A percentile compares a stretch with the other conserved stretches of the same genome.
phyloP scores from a whole-genome alignment of 2,113 vertebrate species.

The Bujurquina vittata region DNA sequence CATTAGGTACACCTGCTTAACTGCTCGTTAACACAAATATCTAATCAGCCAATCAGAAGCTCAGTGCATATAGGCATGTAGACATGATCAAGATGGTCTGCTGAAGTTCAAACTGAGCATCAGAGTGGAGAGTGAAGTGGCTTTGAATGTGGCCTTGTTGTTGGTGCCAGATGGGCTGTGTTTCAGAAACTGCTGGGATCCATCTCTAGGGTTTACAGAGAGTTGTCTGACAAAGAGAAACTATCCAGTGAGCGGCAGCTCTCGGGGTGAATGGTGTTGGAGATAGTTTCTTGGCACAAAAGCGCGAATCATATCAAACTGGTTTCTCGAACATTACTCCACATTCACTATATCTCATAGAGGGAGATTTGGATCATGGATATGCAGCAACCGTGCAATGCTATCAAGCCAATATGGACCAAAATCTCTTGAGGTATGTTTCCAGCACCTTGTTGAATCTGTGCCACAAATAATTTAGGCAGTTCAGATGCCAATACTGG shows the following conservation, averaged over 20 bases:
- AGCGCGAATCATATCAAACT: background rate
- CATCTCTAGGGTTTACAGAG: too few species aligned
- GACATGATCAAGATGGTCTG: background rate
- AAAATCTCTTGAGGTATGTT: background rate
- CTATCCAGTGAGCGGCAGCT: too few species aligned
- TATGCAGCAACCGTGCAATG: background rate
- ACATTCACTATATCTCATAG: background rate
- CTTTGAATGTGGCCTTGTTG: too few species aligned
- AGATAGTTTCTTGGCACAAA: background rate
- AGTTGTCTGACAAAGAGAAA: too few species aligned
- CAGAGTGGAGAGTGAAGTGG: too few species aligned
- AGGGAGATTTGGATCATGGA: background rate
- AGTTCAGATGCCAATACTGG: background rate
- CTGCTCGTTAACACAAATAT: background rate
- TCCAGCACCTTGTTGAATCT: background rate
- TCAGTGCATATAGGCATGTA: background rate
- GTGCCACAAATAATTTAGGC: background rate
- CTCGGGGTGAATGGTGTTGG: background rate
- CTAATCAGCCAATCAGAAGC: background rate
- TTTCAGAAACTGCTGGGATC: too few species aligned
- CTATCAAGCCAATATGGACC: background rate
- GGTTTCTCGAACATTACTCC: background rate
- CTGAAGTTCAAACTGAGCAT: background rate
- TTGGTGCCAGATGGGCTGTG: too few species aligned
- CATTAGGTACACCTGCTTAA: background rate